Percentiles rank a stretch among this genome's conserved stretches.
phyloP scores from a whole-genome alignment of 2,113 vertebrate species.

The Megalops atlanticus region DNA sequence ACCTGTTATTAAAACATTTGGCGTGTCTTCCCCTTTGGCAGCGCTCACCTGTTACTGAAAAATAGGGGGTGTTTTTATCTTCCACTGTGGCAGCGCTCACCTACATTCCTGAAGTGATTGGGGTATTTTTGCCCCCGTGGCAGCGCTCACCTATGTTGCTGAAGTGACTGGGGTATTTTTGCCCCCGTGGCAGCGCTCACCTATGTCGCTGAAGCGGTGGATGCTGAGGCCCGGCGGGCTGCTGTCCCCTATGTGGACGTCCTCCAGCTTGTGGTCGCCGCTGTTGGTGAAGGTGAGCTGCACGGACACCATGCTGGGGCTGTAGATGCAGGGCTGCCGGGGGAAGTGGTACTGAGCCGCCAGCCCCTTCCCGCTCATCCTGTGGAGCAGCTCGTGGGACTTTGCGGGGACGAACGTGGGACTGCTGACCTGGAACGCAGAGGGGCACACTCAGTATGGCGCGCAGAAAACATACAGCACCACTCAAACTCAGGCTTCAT shows the following conservation, averaged over 20 bases:
- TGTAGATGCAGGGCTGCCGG: conserved; percentile 82
- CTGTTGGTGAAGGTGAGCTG: conserved; percentile 83
- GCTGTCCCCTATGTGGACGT: conserved; percentile 80
- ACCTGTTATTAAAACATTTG: conserved; percentile 45
- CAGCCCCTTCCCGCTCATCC: conserved; percentile 92
- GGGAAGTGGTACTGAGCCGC: conserved; percentile 87
- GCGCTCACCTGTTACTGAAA: conserved; percentile 78
- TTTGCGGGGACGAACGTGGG: conserved; percentile 80
- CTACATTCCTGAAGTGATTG: conserved; percentile 1
- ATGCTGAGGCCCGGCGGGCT: conserved; percentile 75
- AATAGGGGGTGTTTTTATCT: conserved; percentile 56
- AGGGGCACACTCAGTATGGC: too few relatives aligned
- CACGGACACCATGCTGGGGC: conserved; percentile 83
- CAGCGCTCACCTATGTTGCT: conserved; percentile 56
- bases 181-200: conserved; percentile 46
- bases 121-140: not conserved
- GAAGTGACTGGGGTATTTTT: not conserved
- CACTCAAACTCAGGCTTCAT: too few relatives aligned
- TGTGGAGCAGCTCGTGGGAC: conserved; percentile 85
- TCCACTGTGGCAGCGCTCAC: conserved; percentile 8
- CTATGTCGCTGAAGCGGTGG: conserved; percentile 82
- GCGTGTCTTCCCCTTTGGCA: not conserved
- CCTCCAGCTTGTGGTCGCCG: conserved; percentile 79
- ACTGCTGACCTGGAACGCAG: conserved; percentile 71
- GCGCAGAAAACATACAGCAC: too few relatives aligned